Evolutionary conservation across 2,113 vertebrate genomes (phyloP).

Genomic region (Corvus cornix): DNA sequence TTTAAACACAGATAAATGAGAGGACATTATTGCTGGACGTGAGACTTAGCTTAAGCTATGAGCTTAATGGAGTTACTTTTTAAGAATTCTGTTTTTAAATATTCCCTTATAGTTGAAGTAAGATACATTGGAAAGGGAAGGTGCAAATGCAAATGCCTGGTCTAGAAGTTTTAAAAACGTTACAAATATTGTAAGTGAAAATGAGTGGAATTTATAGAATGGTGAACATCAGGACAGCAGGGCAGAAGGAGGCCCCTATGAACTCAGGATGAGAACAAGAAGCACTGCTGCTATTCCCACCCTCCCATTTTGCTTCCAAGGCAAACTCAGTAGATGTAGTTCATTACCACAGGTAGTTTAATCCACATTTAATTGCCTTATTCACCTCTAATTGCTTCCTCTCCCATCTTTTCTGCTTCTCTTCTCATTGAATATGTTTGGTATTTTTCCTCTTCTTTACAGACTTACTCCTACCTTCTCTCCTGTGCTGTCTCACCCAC

Average conservation of each 20-base stretch:
- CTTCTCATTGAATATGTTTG: conserved; percentile 1
- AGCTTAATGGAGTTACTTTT: background rate
- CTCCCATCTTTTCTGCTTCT: background rate
- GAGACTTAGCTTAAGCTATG: background rate
- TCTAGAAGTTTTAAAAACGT: background rate
- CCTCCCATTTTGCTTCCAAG: background rate
- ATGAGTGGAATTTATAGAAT: background rate
- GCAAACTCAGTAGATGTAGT: background rate
- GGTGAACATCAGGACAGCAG: background rate
- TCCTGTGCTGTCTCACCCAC: conserved; percentile 54
- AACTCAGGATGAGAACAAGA: background rate
- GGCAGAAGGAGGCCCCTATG: background rate
- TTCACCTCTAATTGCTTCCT: background rate
- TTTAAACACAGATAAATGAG: background rate
- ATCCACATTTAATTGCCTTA: background rate
- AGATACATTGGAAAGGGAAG: background rate
- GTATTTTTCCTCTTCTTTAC: conserved; percentile 29
- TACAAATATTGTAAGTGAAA: background rate
- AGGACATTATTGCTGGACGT: background rate
- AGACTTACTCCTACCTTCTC: conserved; percentile 62
- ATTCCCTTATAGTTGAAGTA: background rate
- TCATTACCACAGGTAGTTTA: background rate
- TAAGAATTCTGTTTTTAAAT: background rate
- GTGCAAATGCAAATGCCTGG: background rate
- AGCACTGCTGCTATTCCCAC: background rate